Conservation (phyloP, 2,113 vertebrate species). For the Chlamydotis undulata region DNA sequence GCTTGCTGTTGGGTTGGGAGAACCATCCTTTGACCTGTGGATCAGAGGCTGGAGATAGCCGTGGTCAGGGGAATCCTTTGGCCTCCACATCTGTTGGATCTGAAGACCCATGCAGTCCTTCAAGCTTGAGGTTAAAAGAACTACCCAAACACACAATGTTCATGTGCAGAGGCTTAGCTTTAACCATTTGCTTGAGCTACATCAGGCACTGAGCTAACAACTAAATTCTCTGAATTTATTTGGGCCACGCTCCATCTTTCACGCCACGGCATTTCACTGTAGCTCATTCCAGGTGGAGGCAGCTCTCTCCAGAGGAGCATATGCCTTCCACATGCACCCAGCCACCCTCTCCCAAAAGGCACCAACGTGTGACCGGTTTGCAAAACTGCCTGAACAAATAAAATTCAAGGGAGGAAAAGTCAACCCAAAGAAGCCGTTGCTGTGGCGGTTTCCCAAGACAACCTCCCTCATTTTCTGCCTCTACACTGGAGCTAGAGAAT, state of each 20-base stretch:
- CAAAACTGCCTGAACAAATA: not conserved
- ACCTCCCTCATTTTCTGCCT: not conserved
- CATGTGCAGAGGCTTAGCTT: not conserved
- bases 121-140: not conserved
- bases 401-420: not conserved
- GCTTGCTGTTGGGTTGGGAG: not conserved
- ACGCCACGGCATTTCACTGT: rapidly evolving
- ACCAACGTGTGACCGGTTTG: not conserved
- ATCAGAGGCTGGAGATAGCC: not conserved
- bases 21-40: not conserved
- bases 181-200: not conserved
- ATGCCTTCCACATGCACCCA: not conserved
- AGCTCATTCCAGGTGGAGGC: not conserved
- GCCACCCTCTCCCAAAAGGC: not conserved
- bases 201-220: not conserved
- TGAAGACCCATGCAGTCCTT: not conserved
- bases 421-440: not conserved
- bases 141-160: no score
- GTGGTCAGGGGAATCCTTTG: not conserved
- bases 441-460: not conserved
- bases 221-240: not conserved
- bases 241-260: not conserved
- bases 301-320: not conserved
- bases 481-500: not conserved
- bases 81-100: not conserved